Evolutionary conservation across 2,797 vertebrate genomes (phyloP), one percentile per base, ranked within the genome.

Genomic region (Etheostoma perlongum): DNA sequence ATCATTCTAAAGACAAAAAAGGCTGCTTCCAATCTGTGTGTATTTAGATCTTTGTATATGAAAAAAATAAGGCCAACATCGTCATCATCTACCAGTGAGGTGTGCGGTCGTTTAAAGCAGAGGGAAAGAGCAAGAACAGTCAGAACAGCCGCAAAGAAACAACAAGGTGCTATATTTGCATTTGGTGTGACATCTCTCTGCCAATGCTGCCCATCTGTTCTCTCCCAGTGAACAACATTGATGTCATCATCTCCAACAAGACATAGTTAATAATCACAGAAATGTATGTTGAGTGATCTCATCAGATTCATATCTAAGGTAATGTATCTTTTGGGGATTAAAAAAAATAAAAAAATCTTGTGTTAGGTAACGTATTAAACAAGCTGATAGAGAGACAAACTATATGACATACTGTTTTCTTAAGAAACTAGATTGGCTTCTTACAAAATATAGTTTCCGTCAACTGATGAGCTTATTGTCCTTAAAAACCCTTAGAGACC

Each of bases 131-230:
- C 83, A 86, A 79, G 89, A 93, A 94, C 86, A 89, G 84, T 84
- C 81, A 85, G 89, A 91, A 85, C 89, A 86, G 70, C 74, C 53
- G 44, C 76, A 89, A 90, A 79, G 67, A 81, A 88, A 90, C 86
- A 92, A 86, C 91, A 90, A 89, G 91, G 92, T 88, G 91, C 92
- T 93, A 93, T 88, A 93, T 93, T 92, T 93, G 91, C 83, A 92
- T 94, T 91, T 72, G 79, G 89, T 92, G 92, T 87, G 86, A 93
- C 79, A 89, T 90, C 88, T 90, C 84, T 89, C 83, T 84, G 86
- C 90, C 86, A 91, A 70, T 86, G 85, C 74, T 30, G 70, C 82
- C 93, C 94, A 95, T 95, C 94, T 95, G 94, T 92, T 94, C 87
- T 67, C 74, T 66, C 60, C 63, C 71, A 64, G 77, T 77, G 87